A percentile compares a stretch with the other conserved stretches of the same genome.
phyloP scores from a whole-genome alignment of 2,797 vertebrate species.

The Phataginus tricuspis region DNA sequence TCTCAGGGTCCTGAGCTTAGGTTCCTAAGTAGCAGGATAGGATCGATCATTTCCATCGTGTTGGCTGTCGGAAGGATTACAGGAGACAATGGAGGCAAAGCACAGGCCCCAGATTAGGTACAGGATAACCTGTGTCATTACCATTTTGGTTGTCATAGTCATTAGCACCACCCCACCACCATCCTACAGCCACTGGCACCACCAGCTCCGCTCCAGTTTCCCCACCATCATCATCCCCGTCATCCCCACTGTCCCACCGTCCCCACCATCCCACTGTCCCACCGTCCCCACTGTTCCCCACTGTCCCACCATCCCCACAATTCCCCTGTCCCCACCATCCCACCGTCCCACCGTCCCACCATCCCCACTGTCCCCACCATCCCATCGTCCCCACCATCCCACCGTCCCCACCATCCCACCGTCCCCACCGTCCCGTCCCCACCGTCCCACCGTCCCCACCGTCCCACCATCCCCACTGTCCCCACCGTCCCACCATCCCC shows the following conservation, averaged over 20 bases:
- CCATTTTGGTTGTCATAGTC: not conserved
- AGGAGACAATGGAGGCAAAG: not conserved
- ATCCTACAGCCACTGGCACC: not conserved
- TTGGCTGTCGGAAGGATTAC: not conserved
- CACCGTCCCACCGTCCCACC: rapidly evolving
- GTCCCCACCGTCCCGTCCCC: rapidly evolving
- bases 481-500: rapidly evolving
- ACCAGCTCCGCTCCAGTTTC: not conserved
- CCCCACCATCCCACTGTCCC: rapidly evolving
- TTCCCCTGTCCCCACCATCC: no score
- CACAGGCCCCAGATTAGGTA: not conserved
- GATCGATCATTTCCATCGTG: not conserved
- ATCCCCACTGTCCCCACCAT: rapidly evolving
- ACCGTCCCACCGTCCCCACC: rapidly evolving
- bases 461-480: rapidly evolving
- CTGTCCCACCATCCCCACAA: not conserved
- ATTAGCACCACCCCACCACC: no score
- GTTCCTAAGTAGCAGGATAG: not conserved
- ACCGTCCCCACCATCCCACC: rapidly evolving
- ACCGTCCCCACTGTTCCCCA: rapidly evolving
- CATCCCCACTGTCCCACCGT: rapidly evolving
- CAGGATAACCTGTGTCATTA: rapidly evolving
- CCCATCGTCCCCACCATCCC: not conserved
- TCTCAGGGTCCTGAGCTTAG: not conserved
- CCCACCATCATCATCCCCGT: rapidly evolving